phyloP scores from a whole-genome alignment of 2,888 invertebrate genomes.

The Drosophila kanekoi region DNA sequence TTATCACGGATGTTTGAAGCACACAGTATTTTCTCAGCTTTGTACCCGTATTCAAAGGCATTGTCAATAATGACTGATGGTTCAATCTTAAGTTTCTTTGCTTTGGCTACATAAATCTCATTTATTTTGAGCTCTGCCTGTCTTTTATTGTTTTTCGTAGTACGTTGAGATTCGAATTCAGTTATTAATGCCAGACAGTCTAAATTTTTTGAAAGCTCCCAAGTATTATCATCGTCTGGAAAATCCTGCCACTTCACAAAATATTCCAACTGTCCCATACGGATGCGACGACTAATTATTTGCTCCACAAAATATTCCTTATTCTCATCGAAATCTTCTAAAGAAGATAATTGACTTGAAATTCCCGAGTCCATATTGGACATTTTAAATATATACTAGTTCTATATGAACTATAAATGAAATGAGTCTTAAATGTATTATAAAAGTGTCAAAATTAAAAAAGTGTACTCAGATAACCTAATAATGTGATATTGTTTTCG shows the following conservation, averaged over 20 bases:
- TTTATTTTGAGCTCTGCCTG: slow-evolving; percentile 15
- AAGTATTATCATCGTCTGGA: slow-evolving; percentile 36
- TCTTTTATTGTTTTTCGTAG: background rate
- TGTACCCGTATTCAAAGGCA: slow-evolving; percentile 30
- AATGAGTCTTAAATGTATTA: background rate
- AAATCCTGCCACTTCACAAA: slow-evolving; percentile 33
- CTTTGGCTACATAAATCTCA: slow-evolving; percentile 15
- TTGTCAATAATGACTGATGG: slow-evolving; percentile 17
- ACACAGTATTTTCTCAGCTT: slow-evolving; percentile 26
- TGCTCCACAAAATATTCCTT: slow-evolving; percentile 19
- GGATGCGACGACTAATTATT: slow-evolving; percentile 24
- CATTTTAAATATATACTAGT: background rate
- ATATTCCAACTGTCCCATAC: slow-evolving; percentile 20
- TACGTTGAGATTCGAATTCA: slow-evolving; percentile 12
- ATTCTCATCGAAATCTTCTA: background rate
- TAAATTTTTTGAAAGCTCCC: slow-evolving; percentile 24
- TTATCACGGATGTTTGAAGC: background rate
- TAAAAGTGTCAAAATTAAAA: background rate
- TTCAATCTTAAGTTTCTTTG: slow-evolving; percentile 46
- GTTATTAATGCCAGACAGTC: slow-evolving; percentile 17
- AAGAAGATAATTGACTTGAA: background rate
- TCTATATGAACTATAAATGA: background rate
- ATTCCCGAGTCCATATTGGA: background rate
- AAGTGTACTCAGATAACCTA: background rate
- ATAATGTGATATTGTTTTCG: too few species aligned